Conservation (phyloP, 2,888 invertebrate species). For the Ariolimax columbianus region DNA sequence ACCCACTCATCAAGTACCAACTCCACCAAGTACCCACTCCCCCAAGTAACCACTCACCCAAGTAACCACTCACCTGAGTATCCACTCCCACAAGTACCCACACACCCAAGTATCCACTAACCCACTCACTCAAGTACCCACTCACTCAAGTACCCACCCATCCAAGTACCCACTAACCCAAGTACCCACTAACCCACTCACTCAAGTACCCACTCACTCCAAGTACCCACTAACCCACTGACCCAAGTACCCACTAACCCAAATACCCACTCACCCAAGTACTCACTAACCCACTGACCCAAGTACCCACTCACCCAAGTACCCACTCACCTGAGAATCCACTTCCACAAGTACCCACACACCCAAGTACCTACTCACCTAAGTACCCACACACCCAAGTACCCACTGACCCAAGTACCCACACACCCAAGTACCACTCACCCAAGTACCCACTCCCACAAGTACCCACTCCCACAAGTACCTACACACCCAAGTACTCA, state of each 20-base stretch:
- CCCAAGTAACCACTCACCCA: background rate
- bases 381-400: too few relatives aligned
- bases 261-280: background rate
- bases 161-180: background rate
- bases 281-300: background rate
- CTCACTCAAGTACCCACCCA: background rate
- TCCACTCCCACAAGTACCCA: background rate
- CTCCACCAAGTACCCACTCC: background rate
- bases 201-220: too few relatives aligned
- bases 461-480: background rate
- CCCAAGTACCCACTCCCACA: background rate
- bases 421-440: too few relatives aligned
- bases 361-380: too few relatives aligned
- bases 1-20: background rate
- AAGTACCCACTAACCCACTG: too few relatives aligned
- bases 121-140: background rate
- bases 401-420: too few relatives aligned
- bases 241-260: background rate
- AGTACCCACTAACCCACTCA: background rate
- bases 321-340: too few relatives aligned
- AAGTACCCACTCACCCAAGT: too few relatives aligned
- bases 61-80: background rate
- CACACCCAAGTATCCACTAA: background rate
- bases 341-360: too few relatives aligned
- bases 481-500: background rate